These are phyloP conservation scores for Entelurus aequoreus DNA, from an alignment of 2,113 vertebrate species.

Conservation along the genomic window DNA sequence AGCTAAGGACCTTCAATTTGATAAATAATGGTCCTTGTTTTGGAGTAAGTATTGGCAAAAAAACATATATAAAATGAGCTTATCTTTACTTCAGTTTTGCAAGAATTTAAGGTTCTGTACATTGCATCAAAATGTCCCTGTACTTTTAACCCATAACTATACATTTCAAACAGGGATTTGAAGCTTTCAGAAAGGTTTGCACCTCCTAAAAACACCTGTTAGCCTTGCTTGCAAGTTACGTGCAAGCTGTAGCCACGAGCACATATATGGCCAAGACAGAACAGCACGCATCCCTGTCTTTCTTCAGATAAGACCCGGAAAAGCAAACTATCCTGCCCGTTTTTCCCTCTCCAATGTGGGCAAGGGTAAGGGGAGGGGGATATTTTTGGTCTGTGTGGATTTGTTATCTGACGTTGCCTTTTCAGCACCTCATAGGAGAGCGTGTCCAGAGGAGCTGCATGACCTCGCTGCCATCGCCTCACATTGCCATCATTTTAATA, in stretches of 20 bases:
- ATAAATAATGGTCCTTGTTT: no score
- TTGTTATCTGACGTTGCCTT: conserved; percentile 76
- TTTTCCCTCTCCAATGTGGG: conserved; percentile 54
- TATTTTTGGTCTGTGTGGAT: conserved; percentile 72
- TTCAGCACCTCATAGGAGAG: conserved; percentile 71
- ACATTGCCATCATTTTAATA: conserved; percentile 24
- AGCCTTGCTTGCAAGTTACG: background rate
- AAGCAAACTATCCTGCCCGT: conserved; percentile 70
- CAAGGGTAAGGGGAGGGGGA: conserved; percentile 45
- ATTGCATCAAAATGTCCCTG: background rate
- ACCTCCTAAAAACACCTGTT: conserved; percentile 1
- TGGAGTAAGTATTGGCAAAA: no score
- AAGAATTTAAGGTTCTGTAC: no score
- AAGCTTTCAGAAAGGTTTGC: background rate
- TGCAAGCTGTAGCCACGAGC: background rate
- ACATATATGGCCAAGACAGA: conserved; percentile 56
- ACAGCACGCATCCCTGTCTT: conserved; percentile 72
- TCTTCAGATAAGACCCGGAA: conserved; percentile 79
- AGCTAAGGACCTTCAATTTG: no score
- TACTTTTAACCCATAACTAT: background rate
- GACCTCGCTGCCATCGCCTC: conserved; percentile 65
- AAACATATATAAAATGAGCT: no score
- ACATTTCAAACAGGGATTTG: background rate
- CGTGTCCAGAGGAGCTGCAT: conserved; percentile 60
- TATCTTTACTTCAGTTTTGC: no score